These are phyloP conservation scores for Prinia subflava DNA, from an alignment of 2,113 vertebrate genomes.

Conservation along the genomic window DNA sequence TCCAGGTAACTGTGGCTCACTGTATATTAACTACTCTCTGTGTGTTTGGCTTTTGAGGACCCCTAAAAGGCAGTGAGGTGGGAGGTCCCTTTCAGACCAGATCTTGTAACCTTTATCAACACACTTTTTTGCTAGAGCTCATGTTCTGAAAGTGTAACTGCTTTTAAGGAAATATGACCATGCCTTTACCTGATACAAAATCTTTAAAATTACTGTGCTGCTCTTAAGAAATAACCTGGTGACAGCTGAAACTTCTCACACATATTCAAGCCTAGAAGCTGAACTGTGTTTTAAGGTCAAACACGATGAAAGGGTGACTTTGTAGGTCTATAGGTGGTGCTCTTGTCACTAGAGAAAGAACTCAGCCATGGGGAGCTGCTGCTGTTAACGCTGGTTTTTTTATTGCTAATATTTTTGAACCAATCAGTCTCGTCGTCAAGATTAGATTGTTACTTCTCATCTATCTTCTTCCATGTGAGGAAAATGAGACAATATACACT, in stretches of 20 bases:
- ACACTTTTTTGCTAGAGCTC: neutral
- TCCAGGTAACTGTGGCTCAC: neutral
- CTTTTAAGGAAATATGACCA: neutral
- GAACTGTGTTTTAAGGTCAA: neutral
- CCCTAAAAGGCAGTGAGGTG: neutral
- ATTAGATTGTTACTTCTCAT: conserved; percentile 1
- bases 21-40: rapidly evolving
- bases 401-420: neutral
- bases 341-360: conserved; percentile 37
- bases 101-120: neutral
- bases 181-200: neutral
- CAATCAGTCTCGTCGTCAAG: neutral
- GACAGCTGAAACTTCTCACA: neutral
- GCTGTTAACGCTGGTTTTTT: neutral
- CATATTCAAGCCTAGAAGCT: neutral
- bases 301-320: neutral
- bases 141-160: neutral
- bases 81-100: neutral
- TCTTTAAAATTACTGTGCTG: neutral
- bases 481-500: neutral
- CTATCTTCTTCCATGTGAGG: neutral
- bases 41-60: neutral
- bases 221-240: neutral
- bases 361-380: neutral
- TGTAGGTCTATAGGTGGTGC: conserved; percentile 48